Conservation (phyloP, 2,113 vertebrate genomes). For the Hyperoodon ampullatus region DNA sequence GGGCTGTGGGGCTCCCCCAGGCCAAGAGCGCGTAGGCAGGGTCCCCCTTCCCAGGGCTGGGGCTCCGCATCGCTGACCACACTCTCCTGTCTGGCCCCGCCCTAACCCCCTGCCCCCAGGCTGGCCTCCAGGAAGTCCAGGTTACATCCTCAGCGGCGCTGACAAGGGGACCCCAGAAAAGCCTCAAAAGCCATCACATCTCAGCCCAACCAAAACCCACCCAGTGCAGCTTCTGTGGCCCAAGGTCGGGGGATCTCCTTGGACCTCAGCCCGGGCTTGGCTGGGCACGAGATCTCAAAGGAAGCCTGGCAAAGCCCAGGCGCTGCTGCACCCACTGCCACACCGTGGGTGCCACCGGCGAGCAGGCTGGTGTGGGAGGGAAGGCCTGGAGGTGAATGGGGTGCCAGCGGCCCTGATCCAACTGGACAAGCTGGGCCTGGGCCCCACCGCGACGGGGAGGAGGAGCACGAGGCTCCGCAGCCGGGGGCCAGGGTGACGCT, state of each 20-base stretch:
- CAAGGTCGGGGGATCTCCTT: not conserved
- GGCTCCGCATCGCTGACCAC: not conserved
- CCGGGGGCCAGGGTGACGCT: not conserved
- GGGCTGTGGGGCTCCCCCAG: not conserved
- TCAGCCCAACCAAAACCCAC: not conserved
- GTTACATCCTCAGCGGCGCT: not conserved
- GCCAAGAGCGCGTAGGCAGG: not conserved
- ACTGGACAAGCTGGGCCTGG: not conserved
- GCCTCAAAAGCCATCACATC: not conserved
- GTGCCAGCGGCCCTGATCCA: not conserved
- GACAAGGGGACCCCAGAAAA: not conserved
- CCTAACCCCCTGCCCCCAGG: not conserved
- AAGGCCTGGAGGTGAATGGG: not conserved
- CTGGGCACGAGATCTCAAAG: not conserved
- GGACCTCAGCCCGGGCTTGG: not conserved
- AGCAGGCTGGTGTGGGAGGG: not conserved
- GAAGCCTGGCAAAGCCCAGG: not conserved
- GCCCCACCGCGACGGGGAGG: not conserved
- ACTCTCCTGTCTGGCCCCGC: not conserved
- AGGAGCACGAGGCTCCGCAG: not conserved
- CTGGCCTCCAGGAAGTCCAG: not conserved
- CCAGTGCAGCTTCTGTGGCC: not conserved
- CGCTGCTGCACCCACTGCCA: not conserved
- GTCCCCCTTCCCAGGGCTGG: not conserved
- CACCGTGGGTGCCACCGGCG: not conserved